These are phyloP conservation scores for Plodia interpunctella DNA, from an alignment of 1,140 invertebrate genomes.

Conservation along the genomic window DNA sequence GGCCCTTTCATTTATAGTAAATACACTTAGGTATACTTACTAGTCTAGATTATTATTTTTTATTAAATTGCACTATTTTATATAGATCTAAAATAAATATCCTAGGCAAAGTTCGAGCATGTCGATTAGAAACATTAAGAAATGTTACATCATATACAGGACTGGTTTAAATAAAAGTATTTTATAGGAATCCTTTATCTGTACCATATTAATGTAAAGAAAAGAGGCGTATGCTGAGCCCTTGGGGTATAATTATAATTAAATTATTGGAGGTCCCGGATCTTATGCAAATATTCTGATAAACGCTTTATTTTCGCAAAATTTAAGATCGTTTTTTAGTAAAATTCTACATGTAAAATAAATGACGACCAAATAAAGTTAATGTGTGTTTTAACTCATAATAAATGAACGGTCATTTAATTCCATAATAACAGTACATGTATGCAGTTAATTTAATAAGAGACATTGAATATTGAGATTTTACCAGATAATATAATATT, in stretches of 20 bases:
- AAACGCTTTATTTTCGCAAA: neutral
- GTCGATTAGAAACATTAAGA: too few relatives aligned
- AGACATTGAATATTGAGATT: neutral
- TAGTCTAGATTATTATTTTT: too few relatives aligned
- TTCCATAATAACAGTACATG: neutral
- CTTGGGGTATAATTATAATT: conserved; percentile 10
- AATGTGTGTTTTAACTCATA: conserved; percentile 3
- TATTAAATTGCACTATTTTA: too few relatives aligned
- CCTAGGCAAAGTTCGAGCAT: too few relatives aligned
- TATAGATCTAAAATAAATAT: too few relatives aligned
- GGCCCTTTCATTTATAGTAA: too few relatives aligned
- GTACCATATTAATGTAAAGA: conserved; percentile 4
- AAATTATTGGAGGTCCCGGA: neutral
- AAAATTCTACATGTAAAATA: neutral
- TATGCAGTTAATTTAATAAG: neutral
- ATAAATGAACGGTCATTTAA: neutral
- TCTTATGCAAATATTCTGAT: conserved; percentile 13
- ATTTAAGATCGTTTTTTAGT: neutral
- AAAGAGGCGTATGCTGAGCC: neutral
- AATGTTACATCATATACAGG: neutral
- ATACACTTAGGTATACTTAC: too few relatives aligned
- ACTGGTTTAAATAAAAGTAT: conserved; percentile 2
- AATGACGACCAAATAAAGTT: conserved; percentile 1
- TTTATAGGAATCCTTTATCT: neutral
- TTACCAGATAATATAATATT: too few relatives aligned